Evolutionary conservation across 1,140 invertebrate genomes (phyloP), one percentile per base, ranked within the genome.

Genomic region (Zaprionus gabonicus): DNA sequence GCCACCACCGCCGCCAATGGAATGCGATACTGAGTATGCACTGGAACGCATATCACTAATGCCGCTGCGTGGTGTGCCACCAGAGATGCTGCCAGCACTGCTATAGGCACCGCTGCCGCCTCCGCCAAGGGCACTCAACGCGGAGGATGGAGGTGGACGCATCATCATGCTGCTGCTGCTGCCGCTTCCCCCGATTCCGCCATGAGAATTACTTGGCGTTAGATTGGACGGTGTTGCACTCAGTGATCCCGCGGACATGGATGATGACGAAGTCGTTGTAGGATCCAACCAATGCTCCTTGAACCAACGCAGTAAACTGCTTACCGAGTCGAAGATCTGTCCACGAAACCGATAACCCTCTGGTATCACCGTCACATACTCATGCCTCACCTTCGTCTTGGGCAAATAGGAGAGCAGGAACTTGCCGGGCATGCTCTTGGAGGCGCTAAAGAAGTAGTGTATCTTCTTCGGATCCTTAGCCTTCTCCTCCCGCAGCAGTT

Each of bases 221-320:
- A 96, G 95, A 60, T 94, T 95, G 81, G 95, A 96, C 0, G 96
- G 95, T 20, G 71, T 68, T 10, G 96, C 96, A 69, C 96, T 94
- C 0, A 94, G 2, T 7, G 41, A 46, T 2, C 94, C 76, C 94
- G 94, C 1, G 93, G 93, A 5, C n/a, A 62, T 76, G 94, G 93
- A 46, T 17, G 41, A 46, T 17, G 41, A 78, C 10, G 97, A 9
- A 9, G 41, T 78, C 12, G 97, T 97, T 57, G 97, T 95, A 0
- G 98, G 96, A 88, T 99, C 98, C 58, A 97, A 94, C 94, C 98
- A 99, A 91, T 99, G 98, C 93, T 98, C 97, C 92, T 99, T 99
- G 93, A 99, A 99, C 98, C 98, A 99, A 60, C 97, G 95, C 77
- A 99, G 95, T 9, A 99, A 91, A 2, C 96, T 95, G 64, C 95